Evolutionary conservation across 2,113 vertebrate species (phyloP), one percentile per base, ranked within the genome.

Genomic region (Lanius collurio): DNA sequence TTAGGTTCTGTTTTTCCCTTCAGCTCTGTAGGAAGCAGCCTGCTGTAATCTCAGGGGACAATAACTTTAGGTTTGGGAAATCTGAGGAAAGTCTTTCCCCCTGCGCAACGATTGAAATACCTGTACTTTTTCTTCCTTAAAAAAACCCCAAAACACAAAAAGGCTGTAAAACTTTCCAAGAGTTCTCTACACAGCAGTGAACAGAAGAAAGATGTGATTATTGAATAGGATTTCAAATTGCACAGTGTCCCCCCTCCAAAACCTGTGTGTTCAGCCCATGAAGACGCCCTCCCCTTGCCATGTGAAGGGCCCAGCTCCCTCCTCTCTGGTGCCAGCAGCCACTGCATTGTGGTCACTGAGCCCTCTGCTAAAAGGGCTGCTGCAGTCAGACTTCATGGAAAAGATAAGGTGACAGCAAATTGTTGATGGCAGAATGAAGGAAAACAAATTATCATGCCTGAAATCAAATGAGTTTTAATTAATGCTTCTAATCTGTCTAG

Each of bases 381-480:
- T 86, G 41, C 65, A 83, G 24, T 33, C 76, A 55, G 18, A 28
- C 74, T 69, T 59, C 56, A 16, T 21, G 92, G 50, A 44, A 71
- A 81, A 33, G 63, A 77, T 33, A 37, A 84, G 33, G 67, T 74
- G 80, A 20, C 31, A 94, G 52, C 82, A 53, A 92, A 92, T 35
- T 79, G 60, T 35, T 55, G 49, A 81, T 93, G 86, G 37, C 50
- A 81, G 74, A 89, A 26, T 37, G 60, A 84, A 93, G 82, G 89
- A 82, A 59, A 84, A 37, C 69, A 74, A 92, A 76, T 94, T 30
- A 55, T 95, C 7, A 0, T 89, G 77, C 37, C 64, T 95, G 64
- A 81, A 91, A 95, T 96, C 56, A 86, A 78, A 89, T 75, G 77
- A 65, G 42, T 56, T 95, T 96, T 94, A 86, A 75, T 96, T 94